phyloP scores from a whole-genome alignment of 2,888 invertebrate species.

The Gortyna flavago region DNA sequence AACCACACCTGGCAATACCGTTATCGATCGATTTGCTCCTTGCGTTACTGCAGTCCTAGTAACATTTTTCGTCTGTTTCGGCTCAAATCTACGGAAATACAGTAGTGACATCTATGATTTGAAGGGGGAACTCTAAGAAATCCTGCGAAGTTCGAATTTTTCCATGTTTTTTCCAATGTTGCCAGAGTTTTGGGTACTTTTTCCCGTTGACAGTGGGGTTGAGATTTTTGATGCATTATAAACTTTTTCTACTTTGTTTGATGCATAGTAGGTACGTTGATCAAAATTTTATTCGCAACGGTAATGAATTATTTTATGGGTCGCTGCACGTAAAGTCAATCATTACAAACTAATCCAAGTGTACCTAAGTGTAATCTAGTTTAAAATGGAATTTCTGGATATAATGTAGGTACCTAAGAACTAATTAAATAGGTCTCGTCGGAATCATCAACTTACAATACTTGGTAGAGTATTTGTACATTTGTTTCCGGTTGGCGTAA shows the following conservation, averaged over 20 bases:
- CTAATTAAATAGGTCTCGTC: too few relatives aligned
- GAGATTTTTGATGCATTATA: not conserved
- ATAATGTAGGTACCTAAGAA: too few relatives aligned
- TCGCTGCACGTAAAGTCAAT: not conserved
- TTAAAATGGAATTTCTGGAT: not conserved
- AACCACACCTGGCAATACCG: not conserved
- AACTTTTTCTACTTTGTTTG: not conserved
- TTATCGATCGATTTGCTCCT: not conserved
- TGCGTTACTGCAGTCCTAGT: constrained; percentile 15
- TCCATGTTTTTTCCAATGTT: not conserved
- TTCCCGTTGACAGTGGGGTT: not conserved
- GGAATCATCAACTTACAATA: too few relatives aligned
- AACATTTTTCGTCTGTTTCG: not conserved
- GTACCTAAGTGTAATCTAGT: too few relatives aligned
- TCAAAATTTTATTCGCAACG: not conserved
- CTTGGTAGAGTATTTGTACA: too few relatives aligned
- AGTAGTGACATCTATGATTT: constrained; percentile 12
- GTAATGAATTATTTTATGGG: not conserved
- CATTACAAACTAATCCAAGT: too few relatives aligned
- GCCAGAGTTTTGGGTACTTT: not conserved
- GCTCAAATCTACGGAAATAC: not conserved
- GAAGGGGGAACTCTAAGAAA: not conserved
- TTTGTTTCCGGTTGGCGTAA: too few relatives aligned
- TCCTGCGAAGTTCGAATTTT: not conserved
- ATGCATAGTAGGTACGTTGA: not conserved